Conservation (phyloP, 1,140 invertebrate species). For the Metaphire vulgaris region DNA sequence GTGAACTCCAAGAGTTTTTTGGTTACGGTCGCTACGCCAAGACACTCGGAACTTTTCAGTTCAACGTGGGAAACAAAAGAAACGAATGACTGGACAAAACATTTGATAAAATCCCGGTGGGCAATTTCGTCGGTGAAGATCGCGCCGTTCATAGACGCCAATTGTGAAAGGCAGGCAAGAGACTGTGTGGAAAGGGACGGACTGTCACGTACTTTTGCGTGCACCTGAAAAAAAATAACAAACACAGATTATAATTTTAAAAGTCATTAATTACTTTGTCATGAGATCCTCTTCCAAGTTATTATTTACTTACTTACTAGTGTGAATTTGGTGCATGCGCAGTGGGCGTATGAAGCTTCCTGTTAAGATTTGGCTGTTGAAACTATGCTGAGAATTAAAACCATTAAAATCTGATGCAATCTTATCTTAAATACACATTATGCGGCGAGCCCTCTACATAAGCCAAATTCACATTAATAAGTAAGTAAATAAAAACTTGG, state of each 20-base stretch:
- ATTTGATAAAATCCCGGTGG: constrained; percentile 63
- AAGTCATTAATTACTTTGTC: not conserved
- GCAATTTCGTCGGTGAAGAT: constrained; percentile 59
- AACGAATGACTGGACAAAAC: constrained; percentile 61
- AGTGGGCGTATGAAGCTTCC: too few relatives aligned
- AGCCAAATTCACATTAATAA: too few relatives aligned
- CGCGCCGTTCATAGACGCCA: constrained; percentile 68
- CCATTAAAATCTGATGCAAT: too few relatives aligned
- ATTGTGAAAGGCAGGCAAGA: constrained; percentile 70
- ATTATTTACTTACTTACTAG: too few relatives aligned
- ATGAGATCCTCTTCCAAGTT: too few relatives aligned
- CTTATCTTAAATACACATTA: too few relatives aligned
- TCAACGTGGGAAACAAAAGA: constrained; percentile 40
- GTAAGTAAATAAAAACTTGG: too few relatives aligned
- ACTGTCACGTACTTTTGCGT: constrained; percentile 70
- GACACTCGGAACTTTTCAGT: constrained; percentile 50
- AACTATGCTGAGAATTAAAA: too few relatives aligned
- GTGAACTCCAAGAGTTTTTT: constrained; percentile 59
- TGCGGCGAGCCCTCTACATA: too few relatives aligned
- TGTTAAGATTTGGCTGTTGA: too few relatives aligned
- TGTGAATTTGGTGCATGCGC: too few relatives aligned
- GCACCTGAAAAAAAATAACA: constrained; percentile 56
- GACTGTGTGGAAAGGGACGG: constrained; percentile 68
- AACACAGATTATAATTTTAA: constrained; percentile 6
- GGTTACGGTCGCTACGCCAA: constrained; percentile 54